Evolutionary conservation across 2,888 invertebrate species (phyloP), one percentile per base, ranked within the genome.

Genomic region (Polylopha cassiicola): DNA sequence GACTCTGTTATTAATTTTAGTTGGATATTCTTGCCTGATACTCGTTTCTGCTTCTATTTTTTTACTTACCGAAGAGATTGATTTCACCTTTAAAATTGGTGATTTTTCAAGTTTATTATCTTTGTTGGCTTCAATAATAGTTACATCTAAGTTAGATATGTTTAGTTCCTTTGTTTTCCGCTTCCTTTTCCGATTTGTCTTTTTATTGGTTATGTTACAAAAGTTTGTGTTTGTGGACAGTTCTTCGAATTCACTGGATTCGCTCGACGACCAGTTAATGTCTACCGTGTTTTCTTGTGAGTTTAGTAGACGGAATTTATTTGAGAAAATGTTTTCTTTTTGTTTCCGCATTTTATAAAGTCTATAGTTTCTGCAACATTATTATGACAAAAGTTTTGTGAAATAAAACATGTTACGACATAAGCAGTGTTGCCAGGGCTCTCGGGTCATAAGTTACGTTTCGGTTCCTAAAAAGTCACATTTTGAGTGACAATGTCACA

Each of bases 261-360:
- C 73, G 44, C 78, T 79, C 2, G 65, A 70, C 7, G 81, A 72
- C 81, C 80, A 81, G 39, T 58, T 62, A 14, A 85, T 84, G 39
- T 77, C 72, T 43, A 71, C 71, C n/a, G 47, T 55, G 15, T 61
- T 44, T 34, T 77, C 71, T 63, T 82, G 81, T 1, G 79, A 76
- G 49, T 73, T 72, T 18, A 82, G 46, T 32, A 75, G 46, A 3
- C 53, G 43, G 46, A 82, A 82, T 50, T 76, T 81, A 4, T 66
- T 51, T 2, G 48, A 45, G 47, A 81, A 82, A 14, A 51, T n/a
- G 10, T 67, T 76, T 41, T 66, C 61, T 52, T 65, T 69, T 14
- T 51, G 58, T 42, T 65, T 72, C 52, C 64, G 56, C 73, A 77
- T 75, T 44, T 37, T 51, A 24, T 8, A 8, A 29, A 39, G 39